Percentiles rank a stretch among this genome's conserved stretches.
phyloP scores from a whole-genome alignment of 2,888 invertebrate species.

The Ochropleura plecta region DNA sequence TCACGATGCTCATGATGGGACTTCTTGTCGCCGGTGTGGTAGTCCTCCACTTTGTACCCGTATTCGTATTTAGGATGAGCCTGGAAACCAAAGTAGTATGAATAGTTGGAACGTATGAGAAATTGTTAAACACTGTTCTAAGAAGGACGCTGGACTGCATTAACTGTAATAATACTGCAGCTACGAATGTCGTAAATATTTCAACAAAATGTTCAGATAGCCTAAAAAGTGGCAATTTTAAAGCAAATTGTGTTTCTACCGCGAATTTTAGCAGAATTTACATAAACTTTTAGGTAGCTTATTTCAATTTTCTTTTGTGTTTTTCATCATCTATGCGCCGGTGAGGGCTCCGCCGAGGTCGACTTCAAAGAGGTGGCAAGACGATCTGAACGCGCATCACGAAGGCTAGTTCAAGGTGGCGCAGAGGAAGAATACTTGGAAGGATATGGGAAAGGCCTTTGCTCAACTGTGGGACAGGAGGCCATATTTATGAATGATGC shows the following conservation, averaged over 20 bases:
- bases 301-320: neutral
- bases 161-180: neutral
- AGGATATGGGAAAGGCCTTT: too few relatives aligned
- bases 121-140: neutral
- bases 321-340: neutral
- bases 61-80: slow-evolving; percentile 76
- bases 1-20: slow-evolving; percentile 85
- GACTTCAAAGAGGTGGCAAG: too few relatives aligned
- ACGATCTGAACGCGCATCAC: too few relatives aligned
- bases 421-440: too few relatives aligned
- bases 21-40: slow-evolving; percentile 75
- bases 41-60: slow-evolving; percentile 76
- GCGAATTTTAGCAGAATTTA: neutral
- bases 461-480: too few relatives aligned
- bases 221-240: neutral
- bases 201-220: neutral
- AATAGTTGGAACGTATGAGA: neutral
- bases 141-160: neutral
- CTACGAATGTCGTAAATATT: neutral
- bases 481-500: neutral
- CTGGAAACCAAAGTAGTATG: slow-evolving; percentile 38
- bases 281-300: neutral
- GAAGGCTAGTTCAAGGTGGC: too few relatives aligned
- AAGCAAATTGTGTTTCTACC: neutral
- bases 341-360: too few relatives aligned